These are phyloP conservation scores for Polymixis flavicincta DNA, from an alignment of 2,888 invertebrate genomes.

Conservation along the genomic window DNA sequence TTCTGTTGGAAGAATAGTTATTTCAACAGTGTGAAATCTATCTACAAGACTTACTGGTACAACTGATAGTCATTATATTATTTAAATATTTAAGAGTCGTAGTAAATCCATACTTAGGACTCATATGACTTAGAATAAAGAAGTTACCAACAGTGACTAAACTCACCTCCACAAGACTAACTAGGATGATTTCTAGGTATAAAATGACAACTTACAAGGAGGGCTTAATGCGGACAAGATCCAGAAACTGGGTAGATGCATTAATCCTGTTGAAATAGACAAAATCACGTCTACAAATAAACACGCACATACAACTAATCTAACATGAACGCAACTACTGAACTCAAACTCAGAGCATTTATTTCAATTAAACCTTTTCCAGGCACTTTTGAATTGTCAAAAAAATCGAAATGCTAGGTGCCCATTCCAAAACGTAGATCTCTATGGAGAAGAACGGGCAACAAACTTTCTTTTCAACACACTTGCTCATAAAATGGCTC, in stretches of 20 bases:
- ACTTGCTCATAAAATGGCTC: too few species aligned
- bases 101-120: too few species aligned
- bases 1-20: background rate
- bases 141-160: background rate
- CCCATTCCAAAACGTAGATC: too few species aligned
- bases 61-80: background rate
- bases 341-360: too few species aligned
- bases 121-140: background rate
- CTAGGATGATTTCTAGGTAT: background rate
- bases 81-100: too few species aligned
- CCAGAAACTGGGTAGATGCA: background rate
- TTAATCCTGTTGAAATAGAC: background rate
- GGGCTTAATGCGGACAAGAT: background rate
- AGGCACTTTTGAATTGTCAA: too few species aligned
- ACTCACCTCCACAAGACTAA: too few species aligned
- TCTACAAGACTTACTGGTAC: background rate
- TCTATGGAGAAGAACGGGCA: too few species aligned
- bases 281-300: slow-evolving; percentile 10
- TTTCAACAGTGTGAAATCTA: slow-evolving; percentile 3
- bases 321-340: slow-evolving; percentile 1
- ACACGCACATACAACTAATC: slow-evolving; percentile 1
- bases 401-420: too few species aligned
- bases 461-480: too few species aligned
- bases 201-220: background rate
- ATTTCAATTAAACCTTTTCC: too few species aligned